Evolutionary conservation across 2,888 invertebrate species (phyloP).

Genomic region (Criorhina ranunculi): DNA sequence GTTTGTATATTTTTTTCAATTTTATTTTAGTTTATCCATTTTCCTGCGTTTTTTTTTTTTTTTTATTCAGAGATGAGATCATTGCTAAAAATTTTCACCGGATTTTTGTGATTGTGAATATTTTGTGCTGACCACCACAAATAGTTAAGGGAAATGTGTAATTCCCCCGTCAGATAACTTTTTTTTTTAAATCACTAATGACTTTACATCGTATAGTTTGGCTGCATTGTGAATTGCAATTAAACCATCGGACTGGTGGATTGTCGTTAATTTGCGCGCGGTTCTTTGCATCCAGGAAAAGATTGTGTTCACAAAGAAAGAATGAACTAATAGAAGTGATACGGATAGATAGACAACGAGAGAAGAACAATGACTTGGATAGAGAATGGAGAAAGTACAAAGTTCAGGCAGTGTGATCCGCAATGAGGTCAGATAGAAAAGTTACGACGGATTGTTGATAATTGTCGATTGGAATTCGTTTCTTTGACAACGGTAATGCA

Average conservation of each 20-base stretch:
- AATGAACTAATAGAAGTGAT: no score
- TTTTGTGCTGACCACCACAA: conserved; percentile 27
- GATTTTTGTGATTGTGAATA: conserved; percentile 22
- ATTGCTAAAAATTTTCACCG: no score
- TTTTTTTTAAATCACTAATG: conserved; percentile 20
- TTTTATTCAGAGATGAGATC: no score
- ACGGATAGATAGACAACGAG: not conserved
- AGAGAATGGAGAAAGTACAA: not conserved
- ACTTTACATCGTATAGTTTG: conserved; percentile 30
- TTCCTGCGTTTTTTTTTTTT: no score
- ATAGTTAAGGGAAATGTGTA: conserved; percentile 40
- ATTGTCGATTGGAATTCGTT: no score
- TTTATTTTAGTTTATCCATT: not conserved
- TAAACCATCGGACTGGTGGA: conserved; percentile 6
- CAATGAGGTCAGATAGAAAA: conserved; percentile 2
- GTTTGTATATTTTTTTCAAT: conserved; percentile 11
- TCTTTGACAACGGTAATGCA: no score
- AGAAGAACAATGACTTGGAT: not conserved
- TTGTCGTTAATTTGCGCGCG: conserved; percentile 40
- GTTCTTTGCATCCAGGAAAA: no score
- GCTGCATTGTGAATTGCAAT: conserved; percentile 48
- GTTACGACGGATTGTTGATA: not conserved
- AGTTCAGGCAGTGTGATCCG: not conserved
- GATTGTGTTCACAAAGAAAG: no score
- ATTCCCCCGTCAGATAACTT: conserved; percentile 34